Evolutionary conservation across 2,797 vertebrate genomes (phyloP), one percentile per base, ranked within the genome.

Genomic region (Hippopotamyrus pictus): DNA sequence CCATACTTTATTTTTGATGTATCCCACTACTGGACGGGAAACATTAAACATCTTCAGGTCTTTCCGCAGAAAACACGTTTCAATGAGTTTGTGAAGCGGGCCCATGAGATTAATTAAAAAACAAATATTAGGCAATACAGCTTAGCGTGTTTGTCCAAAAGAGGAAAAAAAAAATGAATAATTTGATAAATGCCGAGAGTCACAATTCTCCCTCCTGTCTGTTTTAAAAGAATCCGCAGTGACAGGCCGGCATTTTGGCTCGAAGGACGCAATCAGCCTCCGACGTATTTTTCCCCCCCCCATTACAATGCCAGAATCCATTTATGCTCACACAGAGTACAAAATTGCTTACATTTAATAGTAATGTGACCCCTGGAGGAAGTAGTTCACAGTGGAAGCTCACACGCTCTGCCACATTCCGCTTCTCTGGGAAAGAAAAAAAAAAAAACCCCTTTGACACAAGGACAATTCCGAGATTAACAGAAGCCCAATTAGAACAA

Each of bases 11-110:
- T 93, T 94, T 95, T 93, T 92, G 92, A 94, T 93, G 94, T 62
- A 94, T 91, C 95, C 94, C 94, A 94, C 95, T 96, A 92, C 94
- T 95, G 95, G 95, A 91, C 37, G 59, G 88, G 50, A 62, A 41
- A 88, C n/a, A 79, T 50, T 87, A 69, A 48, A 69, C 6, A 62
- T 62, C 1, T 86, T 53, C 79, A 69, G 22, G 44, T 86, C 7
- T 22, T 84, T 59, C 9, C 2, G 57, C 6, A 62, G 7, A 85
- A 53, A 50, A 85, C 25, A 53, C 29, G 9, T 53, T 50, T 85
- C 12, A 53, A 53, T 50, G 46, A 65, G 9, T 17, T 25, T 29
- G 37, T 57, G 8, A 86, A 44, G 29, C 2, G 14, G 37, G 25
- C 25, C 50, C 57, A 12, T 46, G 19, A 12, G 22, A 51, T 44